phyloP scores from a whole-genome alignment of 2,888 invertebrate species.

The Cancer borealis region DNA sequence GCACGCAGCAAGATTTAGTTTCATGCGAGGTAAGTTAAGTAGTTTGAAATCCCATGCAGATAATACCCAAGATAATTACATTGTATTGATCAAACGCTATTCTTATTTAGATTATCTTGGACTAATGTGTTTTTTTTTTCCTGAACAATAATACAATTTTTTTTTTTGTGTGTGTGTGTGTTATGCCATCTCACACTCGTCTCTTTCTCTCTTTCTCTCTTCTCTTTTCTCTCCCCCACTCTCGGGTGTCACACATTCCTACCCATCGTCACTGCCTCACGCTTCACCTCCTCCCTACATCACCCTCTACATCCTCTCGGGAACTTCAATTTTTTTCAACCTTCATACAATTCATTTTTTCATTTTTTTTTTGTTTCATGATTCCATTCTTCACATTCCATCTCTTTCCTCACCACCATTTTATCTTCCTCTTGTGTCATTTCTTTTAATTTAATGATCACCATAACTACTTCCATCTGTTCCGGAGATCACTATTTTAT shows the following conservation, averaged over 20 bases:
- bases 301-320: not conserved
- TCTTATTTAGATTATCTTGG: not conserved
- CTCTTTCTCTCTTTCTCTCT: not conserved
- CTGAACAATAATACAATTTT: not conserved
- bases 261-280: not conserved
- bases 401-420: not conserved
- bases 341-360: not conserved
- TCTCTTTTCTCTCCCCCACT: not conserved
- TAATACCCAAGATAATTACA: not conserved
- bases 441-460: not conserved
- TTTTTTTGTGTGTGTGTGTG: constrained; percentile 9
- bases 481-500: too few relatives aligned
- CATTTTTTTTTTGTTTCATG: not conserved
- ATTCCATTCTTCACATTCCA: not conserved
- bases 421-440: not conserved
- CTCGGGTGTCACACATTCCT: constrained; percentile 8
- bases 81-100: constrained; percentile 13
- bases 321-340: not conserved
- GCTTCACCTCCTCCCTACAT: not conserved
- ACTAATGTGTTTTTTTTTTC: not conserved
- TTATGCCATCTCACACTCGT: not conserved
- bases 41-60: not conserved
- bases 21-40: not conserved
- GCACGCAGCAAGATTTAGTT: not conserved
- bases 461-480: not conserved